A percentile compares a stretch with the other conserved stretches of the same genome.
These are phyloP conservation scores for Urocynchramus pylzowi DNA, from an alignment of 2,113 vertebrate species.

Conservation along the genomic window DNA sequence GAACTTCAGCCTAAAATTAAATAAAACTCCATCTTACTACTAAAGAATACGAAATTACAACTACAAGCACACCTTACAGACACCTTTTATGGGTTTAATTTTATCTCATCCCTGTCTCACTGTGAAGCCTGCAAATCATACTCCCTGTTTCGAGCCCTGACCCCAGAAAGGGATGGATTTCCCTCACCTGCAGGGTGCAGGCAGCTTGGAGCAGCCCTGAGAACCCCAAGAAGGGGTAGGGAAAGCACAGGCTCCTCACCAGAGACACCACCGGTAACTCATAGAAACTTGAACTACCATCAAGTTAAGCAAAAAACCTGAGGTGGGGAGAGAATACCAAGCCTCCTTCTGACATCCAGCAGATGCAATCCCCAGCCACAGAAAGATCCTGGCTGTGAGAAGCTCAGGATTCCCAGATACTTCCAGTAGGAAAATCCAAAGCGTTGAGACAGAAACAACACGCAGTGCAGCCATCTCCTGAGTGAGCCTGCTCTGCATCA, in stretches of 20 bases:
- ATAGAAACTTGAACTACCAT: not conserved
- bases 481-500: not conserved
- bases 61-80: rapidly evolving
- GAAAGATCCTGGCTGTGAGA: not conserved
- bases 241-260: not conserved
- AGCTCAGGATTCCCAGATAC: not conserved
- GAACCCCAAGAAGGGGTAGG: too few species aligned
- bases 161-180: not conserved
- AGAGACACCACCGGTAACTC: not conserved
- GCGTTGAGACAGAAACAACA: not conserved
- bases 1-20: not conserved
- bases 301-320: not conserved
- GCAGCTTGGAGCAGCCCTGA: not conserved
- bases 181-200: not conserved
- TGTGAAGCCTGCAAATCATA: not conserved
- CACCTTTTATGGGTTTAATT: not conserved
- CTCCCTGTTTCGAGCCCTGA: not conserved
- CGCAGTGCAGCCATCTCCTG: not conserved
- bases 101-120: not conserved
- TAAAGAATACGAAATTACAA: not conserved
- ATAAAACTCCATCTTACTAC: not conserved
- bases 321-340: not conserved
- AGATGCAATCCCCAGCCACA: not conserved
- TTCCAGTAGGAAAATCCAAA: not conserved
- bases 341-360: not conserved